Evolutionary conservation across 2,888 invertebrate genomes (phyloP), one percentile per base, ranked within the genome.

Genomic region (Hydraecia micacea): DNA sequence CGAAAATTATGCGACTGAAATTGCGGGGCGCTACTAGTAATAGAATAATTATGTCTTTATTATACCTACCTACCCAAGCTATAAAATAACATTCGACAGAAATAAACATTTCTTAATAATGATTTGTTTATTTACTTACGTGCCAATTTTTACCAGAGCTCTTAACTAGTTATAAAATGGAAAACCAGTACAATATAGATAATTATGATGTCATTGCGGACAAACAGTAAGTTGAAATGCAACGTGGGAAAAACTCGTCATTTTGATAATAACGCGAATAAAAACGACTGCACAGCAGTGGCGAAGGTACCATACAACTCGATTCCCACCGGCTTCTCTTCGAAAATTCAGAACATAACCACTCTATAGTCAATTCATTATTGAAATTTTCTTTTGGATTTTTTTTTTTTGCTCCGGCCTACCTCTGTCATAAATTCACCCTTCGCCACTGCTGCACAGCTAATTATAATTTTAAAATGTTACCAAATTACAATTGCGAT

Each of bases 401-500:
- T n/a, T n/a, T n/a, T n/a, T n/a, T n/a, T n/a, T n/a, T n/a, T n/a
- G n/a, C n/a, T n/a, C n/a, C n/a, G n/a, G n/a, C n/a, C n/a, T n/a
- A n/a, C n/a, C n/a, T n/a, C n/a, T n/a, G n/a, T n/a, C n/a, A n/a
- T n/a, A n/a, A n/a, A n/a, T n/a, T n/a, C n/a, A n/a, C n/a, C n/a
- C n/a, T n/a, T n/a, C n/a, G n/a, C n/a, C n/a, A n/a, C n/a, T n/a
- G n/a, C 65, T 46, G 42, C 21, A 36, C 36, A 73, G 52, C 52
- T 79, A 66, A 84, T 75, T 75, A 70, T 66, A 25, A 66, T 75
- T 75, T 70, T 36, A 73, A 73, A 79, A 65, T 55, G 55, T 72
- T 49, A 70, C 71, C 46, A 77, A 80, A 77, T 75, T 65, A 69
- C 75, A 78, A 83, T 72, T 77, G 25, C n/a, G 18, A 65, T 42